phyloP scores from a whole-genome alignment of 1,140 invertebrate genomes.

The Monomorium pharaonis region DNA sequence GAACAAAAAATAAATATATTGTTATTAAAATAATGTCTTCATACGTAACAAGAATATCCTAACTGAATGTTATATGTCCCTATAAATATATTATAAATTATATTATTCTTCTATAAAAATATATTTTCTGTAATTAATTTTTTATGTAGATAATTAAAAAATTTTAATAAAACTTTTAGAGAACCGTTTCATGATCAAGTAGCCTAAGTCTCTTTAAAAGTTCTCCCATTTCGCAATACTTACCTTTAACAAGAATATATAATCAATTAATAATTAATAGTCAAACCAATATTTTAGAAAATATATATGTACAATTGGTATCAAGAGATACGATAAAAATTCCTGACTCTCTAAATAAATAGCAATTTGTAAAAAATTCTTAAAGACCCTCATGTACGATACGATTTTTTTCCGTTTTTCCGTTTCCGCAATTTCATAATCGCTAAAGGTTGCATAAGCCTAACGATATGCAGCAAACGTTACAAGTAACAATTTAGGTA shows the following conservation, averaged over 20 bases:
- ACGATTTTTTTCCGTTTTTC: background rate
- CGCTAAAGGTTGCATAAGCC: constrained; percentile 22
- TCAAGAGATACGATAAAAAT: constrained; percentile 4
- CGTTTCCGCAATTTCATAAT: background rate
- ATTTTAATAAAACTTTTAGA: background rate
- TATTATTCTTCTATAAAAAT: background rate
- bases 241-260: constrained; percentile 57
- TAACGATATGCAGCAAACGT: constrained; percentile 36
- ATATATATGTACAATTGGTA: constrained; percentile 52
- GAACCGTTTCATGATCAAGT: constrained; percentile 24
- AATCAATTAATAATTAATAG: constrained; percentile 19
- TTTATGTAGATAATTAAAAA: constrained; percentile 14
- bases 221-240: constrained; percentile 40
- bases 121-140: background rate
- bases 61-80: constrained; percentile 6
- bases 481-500: constrained; percentile 39
- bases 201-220: constrained; percentile 42
- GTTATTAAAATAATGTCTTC: constrained; percentile 25
- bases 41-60: constrained; percentile 16
- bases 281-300: constrained; percentile 53
- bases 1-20: constrained; percentile 3
- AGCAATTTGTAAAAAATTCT: background rate
- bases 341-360: background rate
- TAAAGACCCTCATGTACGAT: background rate
- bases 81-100: background rate